phyloP scores from a whole-genome alignment of 2,888 invertebrate species.

The Leucoma salicis region DNA sequence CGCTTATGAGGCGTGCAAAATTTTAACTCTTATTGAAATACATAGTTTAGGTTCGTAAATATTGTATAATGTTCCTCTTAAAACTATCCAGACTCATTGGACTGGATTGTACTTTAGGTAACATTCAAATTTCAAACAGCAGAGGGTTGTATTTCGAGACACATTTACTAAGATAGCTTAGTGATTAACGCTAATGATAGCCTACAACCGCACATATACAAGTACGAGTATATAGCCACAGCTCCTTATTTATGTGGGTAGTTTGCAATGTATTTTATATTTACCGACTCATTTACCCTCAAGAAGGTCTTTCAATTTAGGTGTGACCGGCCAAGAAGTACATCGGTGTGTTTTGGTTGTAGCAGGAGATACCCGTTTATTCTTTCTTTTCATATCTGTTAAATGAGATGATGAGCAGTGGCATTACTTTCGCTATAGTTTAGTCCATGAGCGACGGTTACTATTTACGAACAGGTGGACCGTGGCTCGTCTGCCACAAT shows the following conservation, averaged over 20 bases:
- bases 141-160: conserved; percentile 12
- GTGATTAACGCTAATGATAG: conserved; percentile 30
- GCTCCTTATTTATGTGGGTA: conserved; percentile 26
- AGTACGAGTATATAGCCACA: conserved; percentile 24
- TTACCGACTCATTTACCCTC: conserved; percentile 17
- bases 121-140: conserved; percentile 14
- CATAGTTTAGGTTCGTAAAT: neutral
- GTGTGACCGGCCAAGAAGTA: too few species aligned
- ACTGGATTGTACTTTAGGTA: conserved; percentile 23
- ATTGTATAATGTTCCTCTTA: conserved; percentile 19
- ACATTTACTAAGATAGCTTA: conserved; percentile 25
- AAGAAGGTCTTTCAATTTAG: too few species aligned
- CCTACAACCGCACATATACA: conserved; percentile 21
- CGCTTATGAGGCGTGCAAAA: too few species aligned
- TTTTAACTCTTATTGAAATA: neutral
- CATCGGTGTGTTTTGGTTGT: too few species aligned
- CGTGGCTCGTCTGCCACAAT: too few species aligned
- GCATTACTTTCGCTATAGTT: too few species aligned
- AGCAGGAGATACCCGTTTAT: too few species aligned
- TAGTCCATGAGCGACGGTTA: too few species aligned
- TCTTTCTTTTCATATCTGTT: too few species aligned
- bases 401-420: too few species aligned
- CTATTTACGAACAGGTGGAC: too few species aligned
- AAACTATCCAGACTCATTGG: conserved; percentile 20
- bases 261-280: conserved; percentile 23